Percentiles rank a stretch among this genome's conserved stretches.
phyloP scores from a whole-genome alignment of 2,113 vertebrate genomes.

The Colossoma macropomum region DNA sequence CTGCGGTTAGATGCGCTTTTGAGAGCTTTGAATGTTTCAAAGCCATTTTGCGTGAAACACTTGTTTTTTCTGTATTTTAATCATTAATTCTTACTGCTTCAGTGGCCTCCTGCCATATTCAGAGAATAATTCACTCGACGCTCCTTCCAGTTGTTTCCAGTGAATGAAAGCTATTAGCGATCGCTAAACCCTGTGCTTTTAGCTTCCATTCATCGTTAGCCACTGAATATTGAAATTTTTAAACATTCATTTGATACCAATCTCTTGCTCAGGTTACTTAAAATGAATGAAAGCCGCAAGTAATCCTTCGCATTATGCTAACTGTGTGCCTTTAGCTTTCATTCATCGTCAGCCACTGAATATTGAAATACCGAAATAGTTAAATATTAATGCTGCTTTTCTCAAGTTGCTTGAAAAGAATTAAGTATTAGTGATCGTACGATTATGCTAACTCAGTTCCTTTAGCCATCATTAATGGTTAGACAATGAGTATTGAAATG shows the following conservation, averaged over 20 bases:
- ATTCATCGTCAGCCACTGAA: constrained; percentile 7
- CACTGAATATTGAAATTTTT: background rate
- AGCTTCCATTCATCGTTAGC: background rate
- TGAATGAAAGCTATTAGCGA: background rate
- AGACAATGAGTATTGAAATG: background rate
- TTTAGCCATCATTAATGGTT: background rate
- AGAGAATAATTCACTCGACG: background rate
- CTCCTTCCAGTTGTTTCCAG: too few relatives aligned
- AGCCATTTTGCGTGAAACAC: background rate
- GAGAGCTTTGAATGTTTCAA: background rate
- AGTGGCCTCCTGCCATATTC: background rate
- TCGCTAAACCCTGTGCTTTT: background rate
- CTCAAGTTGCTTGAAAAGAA: background rate
- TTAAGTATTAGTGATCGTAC: background rate
- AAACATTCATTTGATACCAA: background rate
- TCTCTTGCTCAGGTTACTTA: background rate
- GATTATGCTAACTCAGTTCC: background rate
- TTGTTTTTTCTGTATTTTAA: background rate
- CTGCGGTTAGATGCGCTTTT: background rate
- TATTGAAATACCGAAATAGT: background rate
- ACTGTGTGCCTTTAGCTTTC: background rate
- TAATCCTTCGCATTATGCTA: background rate
- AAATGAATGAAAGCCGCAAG: background rate
- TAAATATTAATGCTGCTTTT: background rate
- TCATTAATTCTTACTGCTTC: too few relatives aligned